Conservation (phyloP, 2,797 vertebrate species). For the Xiphophorus birchmanni region DNA sequence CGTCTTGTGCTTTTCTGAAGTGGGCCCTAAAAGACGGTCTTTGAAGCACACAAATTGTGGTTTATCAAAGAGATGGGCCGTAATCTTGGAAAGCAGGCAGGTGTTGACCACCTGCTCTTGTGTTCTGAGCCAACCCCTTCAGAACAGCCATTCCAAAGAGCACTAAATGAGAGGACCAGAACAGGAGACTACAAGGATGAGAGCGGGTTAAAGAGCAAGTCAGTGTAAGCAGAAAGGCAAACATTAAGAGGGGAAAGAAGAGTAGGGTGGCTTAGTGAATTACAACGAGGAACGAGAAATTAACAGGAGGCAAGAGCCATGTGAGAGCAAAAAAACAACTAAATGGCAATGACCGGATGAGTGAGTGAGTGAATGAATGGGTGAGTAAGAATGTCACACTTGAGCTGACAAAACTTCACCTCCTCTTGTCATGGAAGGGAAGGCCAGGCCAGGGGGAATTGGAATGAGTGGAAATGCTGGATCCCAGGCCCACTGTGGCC, state of each 20-base stretch:
- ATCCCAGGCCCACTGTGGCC: slow-evolving; percentile 65
- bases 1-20: slow-evolving; percentile 35
- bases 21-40: slow-evolving; percentile 36
- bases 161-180: background rate
- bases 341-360: too few species aligned
- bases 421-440: slow-evolving; percentile 73
- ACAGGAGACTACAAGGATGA: background rate
- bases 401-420: slow-evolving; percentile 65
- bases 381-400: slow-evolving; percentile 44
- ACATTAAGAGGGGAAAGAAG: background rate
- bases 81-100: slow-evolving; percentile 47
- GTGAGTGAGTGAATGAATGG: slow-evolving; percentile 23
- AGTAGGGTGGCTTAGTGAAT: background rate
- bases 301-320: slow-evolving; percentile 3
- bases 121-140: slow-evolving; percentile 40
- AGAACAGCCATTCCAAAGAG: slow-evolving; percentile 23
- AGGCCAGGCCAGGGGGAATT: slow-evolving; percentile 61
- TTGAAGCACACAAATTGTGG: slow-evolving; percentile 50
- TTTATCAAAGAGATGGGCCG: slow-evolving; percentile 50
- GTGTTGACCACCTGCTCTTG: slow-evolving; percentile 50
- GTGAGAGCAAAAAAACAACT: background rate
- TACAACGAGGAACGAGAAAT: background rate
- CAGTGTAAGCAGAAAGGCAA: slow-evolving; percentile 2
- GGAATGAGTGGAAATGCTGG: slow-evolving; percentile 60
- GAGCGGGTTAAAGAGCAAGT: slow-evolving; percentile 17